These are phyloP conservation scores for Saguinus imperator DNA, from an alignment of 2,113 vertebrate genomes.

Conservation along the genomic window DNA sequence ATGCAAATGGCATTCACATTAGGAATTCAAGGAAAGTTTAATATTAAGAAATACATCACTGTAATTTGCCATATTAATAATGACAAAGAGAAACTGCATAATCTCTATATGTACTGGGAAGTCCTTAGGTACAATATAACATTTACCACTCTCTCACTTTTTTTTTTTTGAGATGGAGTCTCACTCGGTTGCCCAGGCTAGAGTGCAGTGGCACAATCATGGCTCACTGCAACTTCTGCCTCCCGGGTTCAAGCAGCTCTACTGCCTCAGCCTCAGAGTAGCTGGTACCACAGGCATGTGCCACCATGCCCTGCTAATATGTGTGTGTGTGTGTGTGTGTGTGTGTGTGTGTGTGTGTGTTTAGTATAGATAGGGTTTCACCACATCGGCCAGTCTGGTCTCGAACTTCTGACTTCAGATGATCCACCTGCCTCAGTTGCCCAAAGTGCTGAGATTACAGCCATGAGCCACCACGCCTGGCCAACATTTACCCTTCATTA, in stretches of 20 bases:
- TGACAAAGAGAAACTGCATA: neutral
- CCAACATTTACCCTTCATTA: neutral
- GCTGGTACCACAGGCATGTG: neutral
- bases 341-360: neutral
- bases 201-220: neutral
- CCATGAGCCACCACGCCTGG: neutral
- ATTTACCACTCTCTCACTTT: neutral
- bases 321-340: neutral
- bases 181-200: neutral
- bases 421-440: neutral
- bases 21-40: conserved; percentile 9
- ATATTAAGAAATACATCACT: neutral
- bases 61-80: neutral
- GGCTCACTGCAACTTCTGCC: neutral
- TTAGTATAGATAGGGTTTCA: neutral
- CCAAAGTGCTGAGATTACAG: neutral
- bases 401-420: neutral
- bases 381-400: neutral
- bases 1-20: neutral
- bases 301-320: too few relatives aligned
- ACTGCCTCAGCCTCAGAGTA: neutral
- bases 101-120: neutral
- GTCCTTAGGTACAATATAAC: neutral
- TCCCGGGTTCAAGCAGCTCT: neutral
- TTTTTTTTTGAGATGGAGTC: neutral